phyloP scores from a whole-genome alignment of 2,113 vertebrate genomes.

The Eptatretus burgeri region DNA sequence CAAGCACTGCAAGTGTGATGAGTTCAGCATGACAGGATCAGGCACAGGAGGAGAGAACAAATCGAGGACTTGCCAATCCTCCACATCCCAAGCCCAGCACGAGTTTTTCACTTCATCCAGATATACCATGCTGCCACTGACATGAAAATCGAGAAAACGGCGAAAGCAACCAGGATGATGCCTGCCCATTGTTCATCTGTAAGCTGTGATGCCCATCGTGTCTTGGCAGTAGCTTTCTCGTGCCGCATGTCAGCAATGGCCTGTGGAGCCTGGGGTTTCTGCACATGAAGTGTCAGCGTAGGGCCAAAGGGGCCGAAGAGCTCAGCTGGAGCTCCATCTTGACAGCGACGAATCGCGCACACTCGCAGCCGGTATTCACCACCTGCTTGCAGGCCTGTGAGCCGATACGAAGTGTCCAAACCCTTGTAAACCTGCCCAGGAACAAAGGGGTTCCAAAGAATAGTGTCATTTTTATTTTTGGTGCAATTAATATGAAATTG shows the following conservation, averaged over 20 bases:
- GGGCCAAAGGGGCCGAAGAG: not conserved
- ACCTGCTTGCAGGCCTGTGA: not conserved
- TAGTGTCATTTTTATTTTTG: too few relatives aligned
- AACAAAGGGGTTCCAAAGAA: too few relatives aligned
- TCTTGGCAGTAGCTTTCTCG: not conserved
- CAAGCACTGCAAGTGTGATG: too few relatives aligned
- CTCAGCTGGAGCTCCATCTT: not conserved
- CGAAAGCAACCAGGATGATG: conserved; percentile 4
- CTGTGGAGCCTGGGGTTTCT: not conserved
- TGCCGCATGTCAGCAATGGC: not conserved
- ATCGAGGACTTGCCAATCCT: too few relatives aligned
- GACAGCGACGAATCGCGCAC: not conserved
- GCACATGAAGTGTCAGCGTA: not conserved
- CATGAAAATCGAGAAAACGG: not conserved
- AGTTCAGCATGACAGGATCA: too few relatives aligned
- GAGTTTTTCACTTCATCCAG: too few relatives aligned
- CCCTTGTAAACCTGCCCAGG: not conserved
- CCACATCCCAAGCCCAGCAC: too few relatives aligned
- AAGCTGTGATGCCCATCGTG: not conserved
- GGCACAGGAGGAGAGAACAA: too few relatives aligned
- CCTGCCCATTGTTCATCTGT: not conserved
- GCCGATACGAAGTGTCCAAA: not conserved
- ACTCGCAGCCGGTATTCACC: not conserved
- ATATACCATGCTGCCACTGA: not conserved
- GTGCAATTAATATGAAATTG: too few relatives aligned